Conservation (phyloP, 2,797 vertebrate genomes). For the Periophthalmus magnuspinnatus region DNA sequence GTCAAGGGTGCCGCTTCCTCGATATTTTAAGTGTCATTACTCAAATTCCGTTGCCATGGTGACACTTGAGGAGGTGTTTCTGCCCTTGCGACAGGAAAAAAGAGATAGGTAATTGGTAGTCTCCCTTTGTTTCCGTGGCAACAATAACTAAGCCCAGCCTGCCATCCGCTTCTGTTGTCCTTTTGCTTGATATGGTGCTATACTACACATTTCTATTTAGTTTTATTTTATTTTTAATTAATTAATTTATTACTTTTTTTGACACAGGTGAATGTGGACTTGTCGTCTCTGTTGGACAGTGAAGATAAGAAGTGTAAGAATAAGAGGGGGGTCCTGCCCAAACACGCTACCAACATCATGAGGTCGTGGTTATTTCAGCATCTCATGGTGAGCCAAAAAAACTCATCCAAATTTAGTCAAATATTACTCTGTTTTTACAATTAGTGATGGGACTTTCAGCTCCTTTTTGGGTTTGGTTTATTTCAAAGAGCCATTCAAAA, state of each 20-base stretch:
- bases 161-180: conserved; percentile 37
- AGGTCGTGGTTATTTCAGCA: conserved; percentile 99
- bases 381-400: conserved; percentile 88
- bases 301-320: conserved; percentile 99
- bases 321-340: conserved; percentile 95
- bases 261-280: conserved; percentile 91
- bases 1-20: conserved; percentile 45
- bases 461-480: no score
- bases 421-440: no score
- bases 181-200: conserved; percentile 19
- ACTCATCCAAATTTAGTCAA: no score
- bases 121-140: conserved; percentile 82
- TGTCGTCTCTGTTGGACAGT: conserved; percentile 91
- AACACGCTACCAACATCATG: conserved; percentile 99
- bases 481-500: no score
- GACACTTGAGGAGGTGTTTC: conserved; percentile 75
- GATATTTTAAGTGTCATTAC: conserved; percentile 75
- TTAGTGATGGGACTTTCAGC: no score
- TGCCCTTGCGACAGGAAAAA: conserved; percentile 68
- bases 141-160: conserved; percentile 68
- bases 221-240: not conserved
- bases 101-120: conserved; percentile 72
- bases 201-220: conserved; percentile 16
- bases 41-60: conserved; percentile 81
- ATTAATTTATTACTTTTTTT: not conserved